Conservation (phyloP, 2,113 vertebrate genomes). For the Phoxinus phoxinus region DNA sequence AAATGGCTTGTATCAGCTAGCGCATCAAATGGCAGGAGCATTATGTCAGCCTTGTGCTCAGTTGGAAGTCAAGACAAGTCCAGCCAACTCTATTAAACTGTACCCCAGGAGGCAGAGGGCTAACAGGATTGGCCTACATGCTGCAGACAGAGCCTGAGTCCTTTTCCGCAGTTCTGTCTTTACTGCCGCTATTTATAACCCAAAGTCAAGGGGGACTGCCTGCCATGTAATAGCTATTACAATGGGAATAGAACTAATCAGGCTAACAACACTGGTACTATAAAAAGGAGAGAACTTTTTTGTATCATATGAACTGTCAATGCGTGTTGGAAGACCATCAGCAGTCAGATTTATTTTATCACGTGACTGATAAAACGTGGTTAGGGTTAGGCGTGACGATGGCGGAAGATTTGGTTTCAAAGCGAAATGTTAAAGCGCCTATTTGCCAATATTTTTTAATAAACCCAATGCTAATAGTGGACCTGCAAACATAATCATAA, state of each 20-base stretch:
- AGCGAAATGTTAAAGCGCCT: too few species aligned
- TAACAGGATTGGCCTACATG: slow-evolving; percentile 71
- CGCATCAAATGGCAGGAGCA: not conserved
- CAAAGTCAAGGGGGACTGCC: slow-evolving; percentile 37
- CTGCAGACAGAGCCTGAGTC: slow-evolving; percentile 59
- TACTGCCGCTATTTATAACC: slow-evolving; percentile 56
- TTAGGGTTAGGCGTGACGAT: too few species aligned
- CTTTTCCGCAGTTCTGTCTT: slow-evolving; percentile 50
- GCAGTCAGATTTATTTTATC: too few species aligned
- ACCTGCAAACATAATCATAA: too few species aligned
- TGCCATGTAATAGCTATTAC: slow-evolving; percentile 46
- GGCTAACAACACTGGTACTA: not conserved
- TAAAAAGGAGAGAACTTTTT: not conserved
- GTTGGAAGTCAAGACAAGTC: slow-evolving; percentile 26
- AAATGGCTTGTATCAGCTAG: not conserved
- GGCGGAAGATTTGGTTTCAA: too few species aligned
- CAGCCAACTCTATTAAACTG: slow-evolving; percentile 41
- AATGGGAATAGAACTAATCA: slow-evolving; percentile 26
- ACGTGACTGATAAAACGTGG: too few species aligned
- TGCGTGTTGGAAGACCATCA: not conserved
- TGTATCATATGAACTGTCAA: too few species aligned
- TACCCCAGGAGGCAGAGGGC: slow-evolving; percentile 33
- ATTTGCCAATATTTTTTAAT: too few species aligned
- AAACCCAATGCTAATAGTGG: too few species aligned
- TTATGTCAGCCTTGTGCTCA: not conserved